Conservation (phyloP, 2,113 vertebrate genomes). For the Damaliscus lunatus region DNA sequence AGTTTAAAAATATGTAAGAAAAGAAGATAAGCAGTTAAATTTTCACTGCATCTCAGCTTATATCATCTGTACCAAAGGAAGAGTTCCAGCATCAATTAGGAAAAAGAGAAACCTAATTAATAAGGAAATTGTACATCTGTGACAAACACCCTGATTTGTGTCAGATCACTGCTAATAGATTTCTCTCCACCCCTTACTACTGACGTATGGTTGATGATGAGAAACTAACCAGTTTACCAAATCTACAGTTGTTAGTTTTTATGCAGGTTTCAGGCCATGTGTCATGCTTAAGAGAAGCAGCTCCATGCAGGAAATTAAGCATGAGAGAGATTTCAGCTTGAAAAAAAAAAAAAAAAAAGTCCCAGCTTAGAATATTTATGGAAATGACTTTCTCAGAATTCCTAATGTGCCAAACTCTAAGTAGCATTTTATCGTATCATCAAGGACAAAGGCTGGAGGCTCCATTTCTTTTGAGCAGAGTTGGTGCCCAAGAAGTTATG, state of each 20-base stretch:
- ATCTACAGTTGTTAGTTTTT: background rate
- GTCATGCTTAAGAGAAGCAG: background rate
- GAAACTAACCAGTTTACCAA: background rate
- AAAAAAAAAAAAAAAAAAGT: background rate
- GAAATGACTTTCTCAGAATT: background rate
- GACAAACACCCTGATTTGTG: background rate
- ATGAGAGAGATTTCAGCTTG: background rate
- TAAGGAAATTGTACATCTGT: background rate
- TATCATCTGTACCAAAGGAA: background rate
- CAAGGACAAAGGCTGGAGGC: background rate
- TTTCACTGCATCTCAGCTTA: background rate
- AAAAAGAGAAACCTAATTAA: slow-evolving; percentile 8
- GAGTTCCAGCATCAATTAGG: background rate
- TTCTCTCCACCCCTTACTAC: background rate
- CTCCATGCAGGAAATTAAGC: background rate
- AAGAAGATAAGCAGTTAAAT: background rate
- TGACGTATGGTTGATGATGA: background rate
- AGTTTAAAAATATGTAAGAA: background rate
- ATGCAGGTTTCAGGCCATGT: background rate
- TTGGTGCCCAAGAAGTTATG: background rate
- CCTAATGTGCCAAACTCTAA: background rate
- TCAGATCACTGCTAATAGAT: background rate
- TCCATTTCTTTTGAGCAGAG: background rate
- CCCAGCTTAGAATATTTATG: background rate
- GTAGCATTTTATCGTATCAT: background rate